Evolutionary conservation across 2,113 vertebrate genomes (phyloP).

Genomic region (Nipponia nippon): DNA sequence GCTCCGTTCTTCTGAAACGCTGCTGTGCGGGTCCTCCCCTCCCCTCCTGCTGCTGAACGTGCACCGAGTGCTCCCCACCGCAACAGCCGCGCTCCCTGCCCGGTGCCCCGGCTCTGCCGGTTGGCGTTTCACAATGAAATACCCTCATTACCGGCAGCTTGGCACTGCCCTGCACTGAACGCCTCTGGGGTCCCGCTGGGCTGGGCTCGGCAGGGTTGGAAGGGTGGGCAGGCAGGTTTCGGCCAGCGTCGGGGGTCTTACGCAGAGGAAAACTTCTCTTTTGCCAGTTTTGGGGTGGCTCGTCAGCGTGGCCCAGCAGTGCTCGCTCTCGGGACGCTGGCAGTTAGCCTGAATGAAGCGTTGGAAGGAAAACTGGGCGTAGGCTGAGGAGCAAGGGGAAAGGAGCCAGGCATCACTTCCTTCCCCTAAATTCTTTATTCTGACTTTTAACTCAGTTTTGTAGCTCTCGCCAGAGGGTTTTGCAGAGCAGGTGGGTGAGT

Average conservation of each 20-base stretch:
- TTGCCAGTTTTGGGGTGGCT: neutral
- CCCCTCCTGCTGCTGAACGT: fast-evolving
- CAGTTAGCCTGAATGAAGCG: neutral
- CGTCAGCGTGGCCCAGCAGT: neutral
- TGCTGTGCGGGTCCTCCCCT: neutral
- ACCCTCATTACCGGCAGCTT: too few relatives aligned
- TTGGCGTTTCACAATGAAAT: fast-evolving
- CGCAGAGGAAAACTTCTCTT: neutral
- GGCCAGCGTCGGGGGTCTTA: neutral
- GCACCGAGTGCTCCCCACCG: neutral
- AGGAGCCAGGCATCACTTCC: neutral
- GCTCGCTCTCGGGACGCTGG: fast-evolving
- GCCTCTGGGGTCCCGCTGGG: neutral
- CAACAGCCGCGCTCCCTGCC: neutral
- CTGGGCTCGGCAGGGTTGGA: neutral
- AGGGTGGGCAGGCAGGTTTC: neutral
- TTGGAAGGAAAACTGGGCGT: neutral
- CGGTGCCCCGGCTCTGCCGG: fast-evolving
- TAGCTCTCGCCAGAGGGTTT: neutral
- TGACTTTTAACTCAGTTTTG: neutral
- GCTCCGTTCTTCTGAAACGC: fast-evolving
- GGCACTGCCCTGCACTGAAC: fast-evolving
- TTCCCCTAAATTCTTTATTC: neutral
- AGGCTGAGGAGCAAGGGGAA: neutral
- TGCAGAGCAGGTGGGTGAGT: neutral